Base-by-base conservation (phyloP, 2,888 invertebrate genomes). In the Brachypterus glaber region DNA sequence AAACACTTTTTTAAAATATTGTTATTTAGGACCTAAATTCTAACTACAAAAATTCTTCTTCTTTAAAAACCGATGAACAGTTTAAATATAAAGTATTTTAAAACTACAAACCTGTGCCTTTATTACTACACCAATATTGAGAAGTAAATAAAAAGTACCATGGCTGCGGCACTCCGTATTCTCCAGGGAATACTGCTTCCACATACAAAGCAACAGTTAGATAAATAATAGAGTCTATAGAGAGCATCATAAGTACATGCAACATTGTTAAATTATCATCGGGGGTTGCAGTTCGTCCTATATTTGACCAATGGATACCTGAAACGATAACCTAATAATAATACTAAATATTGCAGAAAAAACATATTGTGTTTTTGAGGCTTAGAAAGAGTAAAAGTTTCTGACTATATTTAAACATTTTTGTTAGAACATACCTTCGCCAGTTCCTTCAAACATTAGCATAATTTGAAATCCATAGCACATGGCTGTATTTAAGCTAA, bases 101-200 rank as follows among this genome's bases (percentile, higher is more conserved):
- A n/a, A n/a, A n/a, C n/a, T n/a, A n/a, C n/a, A 61, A 57, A 72
- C 72, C 51, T 52, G 54, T 50, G 67, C 68, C 57, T 40, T 43
- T 46, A 1, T 45, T 44, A 3, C 56, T 59, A 45, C 56, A 67
- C 79, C 79, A 80, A 54, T 71, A 80, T 1, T 59, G 52, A 16
- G 64, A 60, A 27, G 73, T 73, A 32, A 88, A 72, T 0, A 78
- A 76, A 57, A 89, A 93, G 56, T 90, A 79, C 78, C 87, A 91
- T 16, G 79, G 79, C 43, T 77, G 76, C 0, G 86, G 80, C 0
- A 92, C 79, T 2, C 92, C 92, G 60, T 74, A 88, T 9, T 84
- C 82, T 7, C 92, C 92, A 0, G 93, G 93, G 44, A 79, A 71
- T 7, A 95, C 76, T 47, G 84, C 84, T 62, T 93, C 92, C 16